Conservation (phyloP, 2,113 vertebrate species). For the Motacilla tschutschensis region DNA sequence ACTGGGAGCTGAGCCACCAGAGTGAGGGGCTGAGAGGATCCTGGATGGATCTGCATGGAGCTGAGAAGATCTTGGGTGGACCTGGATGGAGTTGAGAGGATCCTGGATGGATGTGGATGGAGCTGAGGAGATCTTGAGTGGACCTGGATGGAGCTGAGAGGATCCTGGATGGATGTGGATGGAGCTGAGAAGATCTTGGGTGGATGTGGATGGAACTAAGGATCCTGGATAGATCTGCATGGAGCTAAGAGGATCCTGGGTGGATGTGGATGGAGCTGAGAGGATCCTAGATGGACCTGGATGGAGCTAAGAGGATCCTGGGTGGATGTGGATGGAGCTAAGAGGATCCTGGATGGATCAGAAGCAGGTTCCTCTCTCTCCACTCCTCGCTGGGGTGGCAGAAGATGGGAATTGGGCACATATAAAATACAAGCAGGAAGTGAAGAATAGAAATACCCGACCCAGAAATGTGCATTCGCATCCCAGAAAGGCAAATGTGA, state of each 20-base stretch:
- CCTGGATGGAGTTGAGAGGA: neutral
- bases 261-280: neutral
- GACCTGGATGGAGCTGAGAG: neutral
- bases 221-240: neutral
- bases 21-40: neutral
- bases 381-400: neutral
- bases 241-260: neutral
- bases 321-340: neutral
- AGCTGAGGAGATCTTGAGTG: neutral
- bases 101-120: neutral
- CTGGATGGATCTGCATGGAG: neutral
- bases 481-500: neutral
- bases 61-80: no score
- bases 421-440: neutral
- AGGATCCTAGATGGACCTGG: neutral
- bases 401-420: neutral
- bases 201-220: neutral
- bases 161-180: neutral
- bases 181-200: neutral
- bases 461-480: neutral
- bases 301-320: neutral
- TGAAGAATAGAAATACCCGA: neutral
- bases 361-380: neutral
- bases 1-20: neutral
- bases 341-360: neutral